Evolutionary conservation across 2,797 vertebrate species (phyloP).

Genomic region (Hippopotamyrus pictus): DNA sequence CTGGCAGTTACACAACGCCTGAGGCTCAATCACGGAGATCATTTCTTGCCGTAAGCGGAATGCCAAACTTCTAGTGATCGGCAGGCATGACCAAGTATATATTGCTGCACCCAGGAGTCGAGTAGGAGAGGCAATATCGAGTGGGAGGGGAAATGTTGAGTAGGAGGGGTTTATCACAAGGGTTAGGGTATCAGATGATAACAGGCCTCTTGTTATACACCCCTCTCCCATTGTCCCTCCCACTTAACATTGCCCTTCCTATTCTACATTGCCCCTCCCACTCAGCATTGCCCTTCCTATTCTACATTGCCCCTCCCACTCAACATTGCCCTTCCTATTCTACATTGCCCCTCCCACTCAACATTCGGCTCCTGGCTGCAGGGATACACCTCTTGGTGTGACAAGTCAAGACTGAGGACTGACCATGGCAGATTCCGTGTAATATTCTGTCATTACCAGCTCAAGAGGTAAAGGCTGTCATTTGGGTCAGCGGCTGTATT

Average conservation of each 20-base stretch:
- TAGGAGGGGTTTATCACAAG: neutral
- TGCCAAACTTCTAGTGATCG: neutral
- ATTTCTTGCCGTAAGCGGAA: neutral
- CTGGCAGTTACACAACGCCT: neutral
- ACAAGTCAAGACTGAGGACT: neutral
- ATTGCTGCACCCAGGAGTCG: neutral
- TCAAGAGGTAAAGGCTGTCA: neutral
- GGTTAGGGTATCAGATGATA: neutral
- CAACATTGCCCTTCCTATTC: neutral
- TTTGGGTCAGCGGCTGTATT: neutral
- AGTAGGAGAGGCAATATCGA: neutral
- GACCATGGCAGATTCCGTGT: neutral
- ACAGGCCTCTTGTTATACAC: neutral
- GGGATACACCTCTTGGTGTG: neutral
- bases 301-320: too few relatives aligned
- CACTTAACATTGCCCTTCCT: neutral
- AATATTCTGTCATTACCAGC: neutral
- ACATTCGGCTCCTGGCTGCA: neutral
- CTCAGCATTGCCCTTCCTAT: too few relatives aligned
- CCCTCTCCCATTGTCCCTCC: neutral
- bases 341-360: neutral
- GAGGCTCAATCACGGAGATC: neutral
- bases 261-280: neutral
- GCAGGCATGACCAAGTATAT: neutral
- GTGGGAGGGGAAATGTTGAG: neutral